Conservation (phyloP, 1,140 invertebrate species). For the Chironomus tepperi region DNA sequence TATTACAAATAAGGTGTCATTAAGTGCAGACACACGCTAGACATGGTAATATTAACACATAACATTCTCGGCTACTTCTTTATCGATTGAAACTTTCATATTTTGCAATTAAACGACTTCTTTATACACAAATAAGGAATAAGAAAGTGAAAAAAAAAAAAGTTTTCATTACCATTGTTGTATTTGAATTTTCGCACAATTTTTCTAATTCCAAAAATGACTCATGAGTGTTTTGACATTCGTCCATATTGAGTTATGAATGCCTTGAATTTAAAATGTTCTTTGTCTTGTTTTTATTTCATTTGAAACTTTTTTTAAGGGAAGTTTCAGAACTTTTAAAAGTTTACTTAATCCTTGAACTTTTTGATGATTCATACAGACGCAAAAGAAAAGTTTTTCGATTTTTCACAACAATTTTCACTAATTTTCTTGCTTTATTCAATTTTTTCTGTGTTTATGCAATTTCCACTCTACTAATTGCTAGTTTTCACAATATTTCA, state of each 20-base stretch:
- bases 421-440: no score
- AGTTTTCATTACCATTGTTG: conserved; percentile 34
- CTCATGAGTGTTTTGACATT: conserved; percentile 39
- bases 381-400: no score
- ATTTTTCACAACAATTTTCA: no score
- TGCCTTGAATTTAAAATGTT: not conserved
- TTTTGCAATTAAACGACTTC: not conserved
- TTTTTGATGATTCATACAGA: conserved; percentile 1
- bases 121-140: no score
- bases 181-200: conserved; percentile 33
- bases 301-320: not conserved
- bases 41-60: not conserved
- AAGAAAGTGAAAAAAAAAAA: not conserved
- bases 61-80: not conserved
- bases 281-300: conserved; percentile 9
- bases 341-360: conserved; percentile 19
- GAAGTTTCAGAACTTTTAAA: not conserved
- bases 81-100: not conserved
- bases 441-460: no score
- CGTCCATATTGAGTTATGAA: conserved; percentile 36
- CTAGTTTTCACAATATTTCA: not conserved
- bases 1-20: conserved; percentile 16
- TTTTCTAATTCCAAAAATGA: conserved; percentile 33
- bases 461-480: not conserved
- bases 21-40: conserved; percentile 24